A percentile compares a stretch with the other conserved stretches of the same genome.
phyloP scores from a whole-genome alignment of 2,113 vertebrate species.

The Sorex fumeus region DNA sequence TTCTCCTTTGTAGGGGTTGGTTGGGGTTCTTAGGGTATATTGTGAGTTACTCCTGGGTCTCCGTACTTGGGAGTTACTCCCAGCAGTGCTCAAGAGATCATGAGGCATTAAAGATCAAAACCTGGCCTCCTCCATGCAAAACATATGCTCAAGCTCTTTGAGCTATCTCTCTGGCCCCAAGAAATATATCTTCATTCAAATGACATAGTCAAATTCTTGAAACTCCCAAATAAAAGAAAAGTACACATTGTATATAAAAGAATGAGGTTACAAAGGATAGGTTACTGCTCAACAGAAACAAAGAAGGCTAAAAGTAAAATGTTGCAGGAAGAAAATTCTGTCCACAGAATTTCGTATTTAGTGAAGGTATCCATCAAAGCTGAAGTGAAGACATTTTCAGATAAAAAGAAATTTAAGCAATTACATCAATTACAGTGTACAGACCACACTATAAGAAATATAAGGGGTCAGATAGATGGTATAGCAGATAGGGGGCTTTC shows the following conservation, averaged over 20 bases:
- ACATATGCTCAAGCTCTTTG: no score
- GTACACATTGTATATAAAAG: neutral
- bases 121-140: no score
- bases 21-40: no score
- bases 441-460: neutral
- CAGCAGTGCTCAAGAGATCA: no score
- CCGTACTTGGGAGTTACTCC: no score
- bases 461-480: neutral
- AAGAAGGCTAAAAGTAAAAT: neutral
- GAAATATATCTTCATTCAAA: slow-evolving; percentile 13
- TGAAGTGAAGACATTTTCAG: slow-evolving; percentile 5
- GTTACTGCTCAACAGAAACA: neutral
- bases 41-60: no score
- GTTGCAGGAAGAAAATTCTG: neutral
- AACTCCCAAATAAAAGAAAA: slow-evolving; percentile 2
- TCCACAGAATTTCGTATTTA: neutral
- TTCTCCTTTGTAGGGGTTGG: no score
- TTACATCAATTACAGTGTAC: neutral
- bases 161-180: neutral
- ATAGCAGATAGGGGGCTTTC: no score
- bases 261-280: neutral
- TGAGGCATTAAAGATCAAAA: no score
- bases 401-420: neutral
- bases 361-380: slow-evolving; percentile 3
- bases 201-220: neutral